These are phyloP conservation scores for Agonopterix arenella DNA, from an alignment of 2,888 invertebrate species.

Conservation along the genomic window DNA sequence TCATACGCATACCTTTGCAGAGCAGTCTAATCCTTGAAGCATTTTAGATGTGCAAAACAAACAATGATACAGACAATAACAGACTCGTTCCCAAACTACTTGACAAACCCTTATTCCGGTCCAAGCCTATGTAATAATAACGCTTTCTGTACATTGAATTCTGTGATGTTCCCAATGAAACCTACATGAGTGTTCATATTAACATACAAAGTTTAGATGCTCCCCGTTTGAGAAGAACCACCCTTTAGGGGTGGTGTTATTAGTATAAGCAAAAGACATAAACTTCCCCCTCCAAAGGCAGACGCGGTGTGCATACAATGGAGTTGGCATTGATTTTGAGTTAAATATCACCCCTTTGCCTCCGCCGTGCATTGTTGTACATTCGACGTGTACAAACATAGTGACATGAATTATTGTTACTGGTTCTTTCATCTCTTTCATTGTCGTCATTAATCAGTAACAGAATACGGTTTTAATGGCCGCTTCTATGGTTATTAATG, in stretches of 20 bases:
- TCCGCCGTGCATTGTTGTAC: constrained; percentile 33
- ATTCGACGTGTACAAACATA: constrained; percentile 51
- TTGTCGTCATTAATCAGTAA: constrained; percentile 45
- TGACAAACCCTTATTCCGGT: constrained; percentile 33
- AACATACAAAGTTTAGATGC: constrained; percentile 65
- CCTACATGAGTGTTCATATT: constrained; percentile 69
- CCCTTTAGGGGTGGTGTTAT: constrained; percentile 67
- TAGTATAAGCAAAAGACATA: constrained; percentile 71
- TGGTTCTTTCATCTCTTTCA: constrained; percentile 49
- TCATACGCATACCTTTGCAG: no score
- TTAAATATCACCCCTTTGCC: constrained; percentile 66
- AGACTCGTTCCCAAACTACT: constrained; percentile 7
- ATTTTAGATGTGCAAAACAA: no score
- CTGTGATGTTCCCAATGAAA: constrained; percentile 48
- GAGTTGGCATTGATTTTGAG: constrained; percentile 70
- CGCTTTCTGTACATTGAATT: constrained; percentile 54
- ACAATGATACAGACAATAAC: constrained; percentile 2
- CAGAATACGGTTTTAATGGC: constrained; percentile 24
- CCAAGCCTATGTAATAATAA: constrained; percentile 48
- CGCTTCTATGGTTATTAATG: no score
- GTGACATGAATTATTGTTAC: constrained; percentile 60
- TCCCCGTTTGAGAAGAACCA: constrained; percentile 52
- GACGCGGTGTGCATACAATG: constrained; percentile 68
- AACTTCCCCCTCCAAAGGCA: constrained; percentile 46
- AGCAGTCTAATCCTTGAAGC: no score